These are phyloP conservation scores for Willowsia nigromaculata DNA, from an alignment of 2,888 invertebrate species.

Conservation along the genomic window DNA sequence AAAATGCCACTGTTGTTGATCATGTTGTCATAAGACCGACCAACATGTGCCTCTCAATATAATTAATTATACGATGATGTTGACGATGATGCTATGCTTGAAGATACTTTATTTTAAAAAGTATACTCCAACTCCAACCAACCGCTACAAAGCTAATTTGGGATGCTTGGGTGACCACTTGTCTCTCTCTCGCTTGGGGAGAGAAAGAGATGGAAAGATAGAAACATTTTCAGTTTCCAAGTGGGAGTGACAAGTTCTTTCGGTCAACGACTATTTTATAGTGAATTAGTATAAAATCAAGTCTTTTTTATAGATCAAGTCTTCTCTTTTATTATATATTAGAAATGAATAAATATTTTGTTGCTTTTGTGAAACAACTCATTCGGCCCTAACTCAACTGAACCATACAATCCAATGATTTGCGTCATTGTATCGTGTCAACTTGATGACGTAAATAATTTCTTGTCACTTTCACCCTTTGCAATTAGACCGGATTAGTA, in stretches of 20 bases:
- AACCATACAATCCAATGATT: background rate
- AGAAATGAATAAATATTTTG: no score
- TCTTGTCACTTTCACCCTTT: constrained; percentile 35
- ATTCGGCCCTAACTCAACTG: background rate
- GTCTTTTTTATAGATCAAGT: background rate
- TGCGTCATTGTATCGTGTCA: constrained; percentile 10
- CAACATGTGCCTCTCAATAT: constrained; percentile 2
- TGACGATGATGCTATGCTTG: no score
- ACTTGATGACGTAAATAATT: constrained; percentile 39
- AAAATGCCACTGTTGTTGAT: background rate
- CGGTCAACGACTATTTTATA: constrained; percentile 30
- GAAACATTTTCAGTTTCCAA: background rate
- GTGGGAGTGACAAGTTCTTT: constrained; percentile 33
- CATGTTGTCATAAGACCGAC: background rate
- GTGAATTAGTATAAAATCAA: background rate
- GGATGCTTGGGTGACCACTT: constrained; percentile 46
- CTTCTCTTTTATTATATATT: no score
- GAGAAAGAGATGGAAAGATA: no score
- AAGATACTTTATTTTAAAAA: background rate
- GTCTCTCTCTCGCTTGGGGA: constrained; percentile 1
- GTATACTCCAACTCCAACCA: background rate
- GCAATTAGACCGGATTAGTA: background rate
- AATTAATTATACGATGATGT: constrained; percentile 1
- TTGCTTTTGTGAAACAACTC: no score
- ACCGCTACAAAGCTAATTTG: constrained; percentile 39